Conservation (phyloP, 1,140 invertebrate genomes). For the Gonioctena quinquepunctata region DNA sequence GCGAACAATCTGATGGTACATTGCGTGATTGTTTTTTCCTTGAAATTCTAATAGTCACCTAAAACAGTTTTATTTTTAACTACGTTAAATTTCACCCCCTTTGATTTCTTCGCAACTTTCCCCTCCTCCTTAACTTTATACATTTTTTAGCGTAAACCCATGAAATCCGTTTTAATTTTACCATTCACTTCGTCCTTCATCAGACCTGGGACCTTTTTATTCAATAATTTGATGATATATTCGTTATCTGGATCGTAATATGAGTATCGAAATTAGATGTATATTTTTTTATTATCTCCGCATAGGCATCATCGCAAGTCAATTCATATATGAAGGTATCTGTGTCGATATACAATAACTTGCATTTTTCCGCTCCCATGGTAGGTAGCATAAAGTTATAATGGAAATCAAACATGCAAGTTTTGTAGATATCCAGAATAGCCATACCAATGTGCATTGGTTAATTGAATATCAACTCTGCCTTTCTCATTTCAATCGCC, state of each 20-base stretch:
- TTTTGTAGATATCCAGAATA: conserved; percentile 49
- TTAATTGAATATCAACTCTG: conserved; percentile 48
- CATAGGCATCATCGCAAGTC: conserved; percentile 41
- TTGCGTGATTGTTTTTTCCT: no score
- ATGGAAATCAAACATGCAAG: conserved; percentile 45
- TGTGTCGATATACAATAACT: conserved; percentile 54
- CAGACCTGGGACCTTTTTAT: conserved; percentile 59
- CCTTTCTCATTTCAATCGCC: conserved; percentile 46
- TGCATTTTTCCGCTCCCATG: conserved; percentile 29
- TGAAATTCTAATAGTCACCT: conserved; percentile 42
- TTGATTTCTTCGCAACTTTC: conserved; percentile 41
- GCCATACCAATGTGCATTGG: conserved; percentile 45
- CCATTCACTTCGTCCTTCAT: conserved; percentile 55
- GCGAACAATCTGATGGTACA: no score
- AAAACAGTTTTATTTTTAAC: conserved; percentile 34
- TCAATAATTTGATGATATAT: conserved; percentile 43
- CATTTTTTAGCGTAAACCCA: conserved; percentile 53
- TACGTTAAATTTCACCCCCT: conserved; percentile 34
- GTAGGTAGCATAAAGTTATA: conserved; percentile 39
- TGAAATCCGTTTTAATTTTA: conserved; percentile 40
- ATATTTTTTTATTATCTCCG: conserved; percentile 34
- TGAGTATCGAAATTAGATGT: conserved; percentile 43
- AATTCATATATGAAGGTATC: conserved; percentile 54
- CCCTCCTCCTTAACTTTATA: conserved; percentile 41
- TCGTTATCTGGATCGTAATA: conserved; percentile 37